Evolutionary conservation across 2,113 vertebrate genomes (phyloP), one percentile per base, ranked within the genome.

Genomic region (Colossoma macropomum): DNA sequence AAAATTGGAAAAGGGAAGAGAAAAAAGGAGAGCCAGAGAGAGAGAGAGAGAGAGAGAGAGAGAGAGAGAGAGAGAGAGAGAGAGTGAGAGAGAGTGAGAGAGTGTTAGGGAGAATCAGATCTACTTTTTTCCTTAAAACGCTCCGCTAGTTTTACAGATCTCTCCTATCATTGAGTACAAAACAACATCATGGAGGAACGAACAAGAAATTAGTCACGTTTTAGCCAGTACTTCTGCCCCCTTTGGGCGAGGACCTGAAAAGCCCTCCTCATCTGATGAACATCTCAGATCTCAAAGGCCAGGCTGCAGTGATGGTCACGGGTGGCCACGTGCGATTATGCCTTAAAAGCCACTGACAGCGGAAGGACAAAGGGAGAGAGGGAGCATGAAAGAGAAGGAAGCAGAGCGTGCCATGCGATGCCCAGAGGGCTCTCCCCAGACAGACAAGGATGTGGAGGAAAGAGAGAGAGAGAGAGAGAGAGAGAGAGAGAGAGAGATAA

Each of bases 271-370:
- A 63, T 59, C 54, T 76, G 41, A 73, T 77, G 79, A 77, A 27
- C 25, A 52, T 81, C 80, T 77, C 75, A 30, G 30, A 79, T 86
- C 69, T 86, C 30, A 72, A 76, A 77, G 27, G 11, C 45, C 56
- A 72, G 71, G 60, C 62, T 83, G 56, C 34, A 30, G 60, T 9
- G 21, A 19, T 68, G 78, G 80, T 79, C 62, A 75, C 52, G 75
- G 75, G 48, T 25, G 73, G 85, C 82, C 80, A 83, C 38, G 80
- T 84, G 56, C 27, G 41, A 81, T 81, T 84, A 86, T 68, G 76
- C 69, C 82, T 86, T 86, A 80, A 88, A 88, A 84, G 65, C 82
- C 82, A 84, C 38, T 79, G 78, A 82, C 79, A 86, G 70, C 70
- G 56, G 74, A 72, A 82, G 83, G 86, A 87, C 77, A 85, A 80